Evolutionary conservation across 2,797 vertebrate species (phyloP).

Genomic region (Simalia tracyae): DNA sequence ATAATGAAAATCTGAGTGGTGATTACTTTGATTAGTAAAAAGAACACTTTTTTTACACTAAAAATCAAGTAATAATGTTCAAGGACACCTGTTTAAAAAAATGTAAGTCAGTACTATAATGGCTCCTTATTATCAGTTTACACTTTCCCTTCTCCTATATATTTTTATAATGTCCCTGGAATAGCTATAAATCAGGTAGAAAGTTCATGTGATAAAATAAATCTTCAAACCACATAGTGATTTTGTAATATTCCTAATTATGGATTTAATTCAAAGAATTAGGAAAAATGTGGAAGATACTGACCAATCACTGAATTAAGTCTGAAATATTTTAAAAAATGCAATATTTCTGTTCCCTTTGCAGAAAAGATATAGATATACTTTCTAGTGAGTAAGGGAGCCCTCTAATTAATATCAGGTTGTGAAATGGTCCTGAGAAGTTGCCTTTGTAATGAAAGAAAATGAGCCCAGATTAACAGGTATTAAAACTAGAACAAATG

Average conservation of each 20-base stretch:
- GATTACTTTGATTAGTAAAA: not conserved
- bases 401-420: not conserved
- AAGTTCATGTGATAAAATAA: not conserved
- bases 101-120: not conserved
- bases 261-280: not conserved
- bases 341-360: not conserved
- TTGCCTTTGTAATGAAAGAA: not conserved
- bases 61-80: not conserved
- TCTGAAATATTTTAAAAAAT: not conserved
- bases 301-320: not conserved
- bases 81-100: not conserved
- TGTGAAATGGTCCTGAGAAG: not conserved
- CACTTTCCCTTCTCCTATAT: too few relatives aligned
- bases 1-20: not conserved
- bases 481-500: constrained; percentile 1
- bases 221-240: not conserved
- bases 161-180: not conserved
- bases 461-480: constrained; percentile 22
- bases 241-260: not conserved
- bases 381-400: not conserved
- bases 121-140: too few relatives aligned
- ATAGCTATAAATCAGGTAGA: not conserved
- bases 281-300: not conserved
- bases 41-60: not conserved
- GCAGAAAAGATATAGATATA: not conserved